Evolutionary conservation across 2,113 vertebrate species (phyloP).

Genomic region (Oceanodroma tethys): DNA sequence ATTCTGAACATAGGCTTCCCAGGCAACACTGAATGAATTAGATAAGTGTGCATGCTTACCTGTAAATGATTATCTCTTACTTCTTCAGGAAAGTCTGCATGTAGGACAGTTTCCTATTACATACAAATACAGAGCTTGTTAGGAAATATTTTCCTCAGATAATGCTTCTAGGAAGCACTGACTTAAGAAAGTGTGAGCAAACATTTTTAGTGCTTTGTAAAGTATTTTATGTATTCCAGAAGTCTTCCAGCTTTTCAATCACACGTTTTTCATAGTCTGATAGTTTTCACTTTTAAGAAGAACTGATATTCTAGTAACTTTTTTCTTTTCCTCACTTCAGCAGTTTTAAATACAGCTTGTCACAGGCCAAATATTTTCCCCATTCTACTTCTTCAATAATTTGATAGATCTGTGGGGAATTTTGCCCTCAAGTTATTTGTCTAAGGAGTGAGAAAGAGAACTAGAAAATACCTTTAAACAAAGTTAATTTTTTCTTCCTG

Average conservation of each 20-base stretch:
- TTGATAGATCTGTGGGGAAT: neutral
- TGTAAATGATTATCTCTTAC: neutral
- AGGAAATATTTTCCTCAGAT: neutral
- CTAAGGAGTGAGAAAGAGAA: neutral
- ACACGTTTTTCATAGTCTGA: neutral
- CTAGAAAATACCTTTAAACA: neutral
- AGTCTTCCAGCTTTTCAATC: neutral
- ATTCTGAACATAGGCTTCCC: neutral
- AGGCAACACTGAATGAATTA: neutral
- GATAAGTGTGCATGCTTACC: neutral
- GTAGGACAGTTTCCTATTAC: neutral
- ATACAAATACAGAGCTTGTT: neutral
- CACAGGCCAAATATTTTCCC: conserved; percentile 5
- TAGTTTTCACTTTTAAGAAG: neutral
- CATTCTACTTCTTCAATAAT: neutral
- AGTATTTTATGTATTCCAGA: neutral
- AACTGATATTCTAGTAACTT: neutral
- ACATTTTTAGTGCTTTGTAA: neutral
- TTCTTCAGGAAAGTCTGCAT: neutral
- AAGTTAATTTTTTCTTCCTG: neutral
- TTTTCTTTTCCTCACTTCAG: neutral
- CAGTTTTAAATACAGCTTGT: conserved; percentile 5
- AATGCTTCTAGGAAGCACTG: neutral
- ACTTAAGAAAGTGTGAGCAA: neutral
- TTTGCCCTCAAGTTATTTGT: neutral